phyloP scores from a whole-genome alignment of 2,797 vertebrate genomes.

The Fratercula arctica region DNA sequence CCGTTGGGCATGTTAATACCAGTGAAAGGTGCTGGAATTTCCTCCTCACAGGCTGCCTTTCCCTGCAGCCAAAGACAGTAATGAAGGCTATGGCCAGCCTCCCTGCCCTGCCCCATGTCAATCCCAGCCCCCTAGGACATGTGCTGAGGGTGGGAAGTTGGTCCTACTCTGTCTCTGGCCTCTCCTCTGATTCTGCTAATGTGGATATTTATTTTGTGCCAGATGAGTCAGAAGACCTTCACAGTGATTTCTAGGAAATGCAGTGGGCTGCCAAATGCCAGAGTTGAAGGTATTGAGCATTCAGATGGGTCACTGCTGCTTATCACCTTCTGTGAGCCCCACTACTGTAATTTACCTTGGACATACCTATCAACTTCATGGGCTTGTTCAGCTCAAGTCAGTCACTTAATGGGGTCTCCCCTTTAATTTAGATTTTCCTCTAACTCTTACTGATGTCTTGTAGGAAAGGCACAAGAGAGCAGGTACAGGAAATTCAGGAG shows the following conservation, averaged over 20 bases:
- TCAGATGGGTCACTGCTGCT: not conserved
- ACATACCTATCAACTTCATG: not conserved
- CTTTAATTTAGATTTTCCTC: not conserved
- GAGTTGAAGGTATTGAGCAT: not conserved
- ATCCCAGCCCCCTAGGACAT: not conserved
- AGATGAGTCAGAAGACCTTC: not conserved
- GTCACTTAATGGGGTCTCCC: not conserved
- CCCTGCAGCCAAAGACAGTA: not conserved
- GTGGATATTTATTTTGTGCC: not conserved
- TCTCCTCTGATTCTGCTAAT: not conserved
- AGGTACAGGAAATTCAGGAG: not conserved
- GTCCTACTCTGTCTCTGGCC: not conserved
- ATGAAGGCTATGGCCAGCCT: not conserved
- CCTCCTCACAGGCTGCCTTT: not conserved
- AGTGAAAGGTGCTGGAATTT: not conserved
- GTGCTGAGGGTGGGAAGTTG: accelerated
- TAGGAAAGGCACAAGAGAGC: not conserved
- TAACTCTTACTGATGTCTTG: not conserved
- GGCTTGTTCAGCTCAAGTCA: not conserved
- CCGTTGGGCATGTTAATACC: not conserved
- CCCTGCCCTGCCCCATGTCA: not conserved
- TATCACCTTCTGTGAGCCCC: not conserved
- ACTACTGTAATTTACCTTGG: not conserved
- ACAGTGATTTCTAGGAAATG: conserved; percentile 43
- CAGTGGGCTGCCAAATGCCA: conserved; percentile 5